A percentile compares a stretch with the other conserved stretches of the same genome.
These are phyloP conservation scores for Amphiprion clarkii DNA, from an alignment of 2,797 vertebrate species.

Conservation along the genomic window DNA sequence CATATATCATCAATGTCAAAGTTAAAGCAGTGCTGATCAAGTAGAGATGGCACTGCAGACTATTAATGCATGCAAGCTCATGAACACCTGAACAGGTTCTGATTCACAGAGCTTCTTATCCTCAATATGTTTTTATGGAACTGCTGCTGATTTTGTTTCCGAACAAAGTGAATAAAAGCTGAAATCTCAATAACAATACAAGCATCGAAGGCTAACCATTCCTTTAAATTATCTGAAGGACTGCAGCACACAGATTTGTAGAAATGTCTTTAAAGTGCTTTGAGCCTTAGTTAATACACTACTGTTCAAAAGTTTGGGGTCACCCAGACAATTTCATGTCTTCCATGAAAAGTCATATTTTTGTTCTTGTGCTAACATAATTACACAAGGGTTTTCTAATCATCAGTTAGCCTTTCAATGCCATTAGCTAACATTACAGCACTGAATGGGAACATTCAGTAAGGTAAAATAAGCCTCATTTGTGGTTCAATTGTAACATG, in stretches of 20 bases:
- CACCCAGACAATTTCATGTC: too few relatives aligned
- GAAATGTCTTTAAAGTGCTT: constrained; percentile 1
- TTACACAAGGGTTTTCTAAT: too few relatives aligned
- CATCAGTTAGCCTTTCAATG: too few relatives aligned
- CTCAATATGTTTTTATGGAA: neutral
- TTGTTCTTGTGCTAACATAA: too few relatives aligned
- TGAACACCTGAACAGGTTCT: neutral
- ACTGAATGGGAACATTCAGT: too few relatives aligned
- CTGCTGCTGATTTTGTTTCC: neutral
- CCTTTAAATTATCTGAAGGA: neutral
- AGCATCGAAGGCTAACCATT: neutral
- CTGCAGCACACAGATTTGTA: neutral
- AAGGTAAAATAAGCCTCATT: too few relatives aligned
- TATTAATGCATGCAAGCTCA: neutral
- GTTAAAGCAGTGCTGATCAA: neutral
- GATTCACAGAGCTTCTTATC: neutral
- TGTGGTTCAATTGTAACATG: too few relatives aligned
- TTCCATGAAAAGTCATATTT: too few relatives aligned
- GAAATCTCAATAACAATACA: neutral
- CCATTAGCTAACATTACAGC: too few relatives aligned
- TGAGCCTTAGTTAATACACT: too few relatives aligned
- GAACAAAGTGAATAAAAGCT: neutral
- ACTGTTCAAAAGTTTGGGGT: too few relatives aligned
- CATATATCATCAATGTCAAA: constrained; percentile 6
- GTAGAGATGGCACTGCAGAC: neutral